Evolutionary conservation across 2,888 invertebrate species (phyloP), one percentile per base, ranked within the genome.

Genomic region (Ophion costatus): DNA sequence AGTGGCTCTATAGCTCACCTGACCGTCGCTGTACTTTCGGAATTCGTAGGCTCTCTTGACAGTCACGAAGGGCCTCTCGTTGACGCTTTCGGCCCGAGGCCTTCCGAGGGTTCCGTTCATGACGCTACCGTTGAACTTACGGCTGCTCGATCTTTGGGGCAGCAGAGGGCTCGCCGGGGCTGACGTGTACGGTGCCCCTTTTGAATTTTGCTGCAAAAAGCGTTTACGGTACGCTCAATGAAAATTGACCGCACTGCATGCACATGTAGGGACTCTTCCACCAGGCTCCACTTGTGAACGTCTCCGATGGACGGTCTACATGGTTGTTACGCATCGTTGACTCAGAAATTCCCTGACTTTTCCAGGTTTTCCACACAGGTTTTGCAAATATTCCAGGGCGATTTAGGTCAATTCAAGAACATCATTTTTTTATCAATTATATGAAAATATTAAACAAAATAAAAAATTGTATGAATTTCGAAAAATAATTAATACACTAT

Each of bases 41-140:
- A 91, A 92, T 82, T 95, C 95, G 91, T 95, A 95, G n/a, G 95
- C 94, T 84, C 95, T 93, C 89, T 95, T 95, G 75, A 96, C 95
- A 33, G 95, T 95, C 87, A 96, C 95, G 92, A 96, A 96, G 61
- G 96, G 96, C 87, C 96, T 94, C 90, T 96, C 96, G 89, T 94
- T 94, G 85, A 95, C 94, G 88, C 93, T 93, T 78, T 93, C 93
- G 4, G 93, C 93, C 20, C 93, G 88, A 2, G 93, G 93, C 82
- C 93, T 89, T 24, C 90, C 90, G 10, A 90, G 94, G 33, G 91
- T 93, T 86, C 92, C 94, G 87, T 91, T 94, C 90, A 90, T 92
- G 89, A 88, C 90, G 77, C 89, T 91, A 81, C 93, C 92, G 87
- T 94, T 93, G 88, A 92, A 92, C 87, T 94, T 94, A 83, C 94